Evolutionary conservation across 2,888 invertebrate genomes (phyloP), one percentile per base, ranked within the genome.

Genomic region (Agonum fuliginosum): DNA sequence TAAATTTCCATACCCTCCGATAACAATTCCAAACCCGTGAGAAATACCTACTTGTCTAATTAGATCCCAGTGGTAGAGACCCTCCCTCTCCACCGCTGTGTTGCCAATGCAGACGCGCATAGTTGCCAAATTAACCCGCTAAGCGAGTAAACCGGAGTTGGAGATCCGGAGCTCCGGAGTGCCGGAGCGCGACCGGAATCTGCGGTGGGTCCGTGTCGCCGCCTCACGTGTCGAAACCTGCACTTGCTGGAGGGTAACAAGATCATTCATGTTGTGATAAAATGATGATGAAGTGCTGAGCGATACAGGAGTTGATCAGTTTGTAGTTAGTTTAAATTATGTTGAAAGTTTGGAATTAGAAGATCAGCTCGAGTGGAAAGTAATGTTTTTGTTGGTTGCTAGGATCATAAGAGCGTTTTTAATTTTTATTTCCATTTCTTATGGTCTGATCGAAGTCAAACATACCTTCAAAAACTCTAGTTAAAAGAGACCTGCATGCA

Each of bases 31-130:
- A 3, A 17, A 19, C 37, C 37, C 67, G 0, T n/a, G 67, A 22
- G 65, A 65, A 65, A 67, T 67, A 41, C 37, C 67, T 67, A 37
- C 41, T 67, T 41, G 43, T 67, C 67, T 67, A 67, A 67, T 67
- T 67, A 67, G 67, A 22, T 67, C 41, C 67, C 4, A 17, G 41
- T 14, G 43, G 5, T 1, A 10, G 17, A 37, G 8, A n/a, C n/a
- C 8, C 54, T n/a, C 54, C 20, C 20, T 12, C 30, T 1, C n/a
- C 6, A 20, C 20, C 20, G 27, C 30, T 1, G 1, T 1, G 27
- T 58, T 58, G 22, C 51, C 54, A 24, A 20, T 54, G 54, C 43
- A 43, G 43, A 43, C 48, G 48, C 19, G 58, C 67, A 67, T 67
- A 67, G 67, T 67, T 67, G 41, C 67, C 67, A 67, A 67, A 67